Base-by-base conservation (phyloP, 2,888 invertebrate species). In the Callimorpha dominula region DNA sequence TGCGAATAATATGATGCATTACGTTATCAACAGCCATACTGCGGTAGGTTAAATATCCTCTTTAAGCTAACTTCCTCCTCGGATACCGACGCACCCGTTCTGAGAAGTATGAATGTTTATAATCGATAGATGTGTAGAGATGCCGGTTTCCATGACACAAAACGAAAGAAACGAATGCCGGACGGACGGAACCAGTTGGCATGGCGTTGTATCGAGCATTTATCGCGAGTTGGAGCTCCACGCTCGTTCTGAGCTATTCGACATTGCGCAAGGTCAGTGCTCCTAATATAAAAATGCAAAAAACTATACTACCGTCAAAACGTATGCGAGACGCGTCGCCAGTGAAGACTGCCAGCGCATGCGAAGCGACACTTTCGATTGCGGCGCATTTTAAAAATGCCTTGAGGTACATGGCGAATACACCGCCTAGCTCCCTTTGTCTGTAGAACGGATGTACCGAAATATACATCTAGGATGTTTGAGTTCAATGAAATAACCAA, bases 231-330 rank as follows among this genome's bases (percentile, higher is more conserved):
- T 90, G 91, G 92, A 89, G 87, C 85, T 84, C 83, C 82, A 82
- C 86, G 86, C 83, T 82, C 83, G 85, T 86, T 89, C 92, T 92
- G 92, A 94, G 91, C 94, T 92, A 94, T 95, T 94, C 94, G 95
- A 95, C 95, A 95, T 95, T 95, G 95, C 89, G 93, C 94, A 95
- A 95, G 95, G 95, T 95, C 94, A 94, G 94, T 94, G 94, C 90
- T 93, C 95, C 94, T 94, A 93, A 93, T 94, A 92, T 92, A 94
- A 93, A 94, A 91, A 94, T 94, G 94, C 93, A 94, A 93, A 93
- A 93, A 88, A 87, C 84, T 81, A 81, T 79, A 89, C 84, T 86
- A 86, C 85, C 84, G 82, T 77, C 87, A 73, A 84, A 72, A 77
- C 78, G 86, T 89, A 91, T 91, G 90, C 91, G 86, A 78, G 80